phyloP scores from a whole-genome alignment of 2,797 vertebrate species.

The Acanthiza pusilla region DNA sequence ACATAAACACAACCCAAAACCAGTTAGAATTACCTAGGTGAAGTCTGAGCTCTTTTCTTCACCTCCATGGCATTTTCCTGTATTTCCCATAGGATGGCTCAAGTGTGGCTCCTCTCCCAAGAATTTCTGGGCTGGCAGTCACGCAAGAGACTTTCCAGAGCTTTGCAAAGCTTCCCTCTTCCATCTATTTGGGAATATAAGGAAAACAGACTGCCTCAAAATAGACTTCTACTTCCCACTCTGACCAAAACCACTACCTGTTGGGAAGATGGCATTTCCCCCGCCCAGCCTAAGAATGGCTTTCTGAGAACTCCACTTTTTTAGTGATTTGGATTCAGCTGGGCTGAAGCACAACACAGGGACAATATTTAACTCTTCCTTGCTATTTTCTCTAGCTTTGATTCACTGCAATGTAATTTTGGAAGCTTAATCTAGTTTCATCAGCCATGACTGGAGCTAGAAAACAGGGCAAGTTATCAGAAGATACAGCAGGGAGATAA shows the following conservation, averaged over 20 bases:
- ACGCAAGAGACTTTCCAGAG: background rate
- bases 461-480: slow-evolving; percentile 60
- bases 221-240: background rate
- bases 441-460: slow-evolving; percentile 43
- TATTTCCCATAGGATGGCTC: background rate
- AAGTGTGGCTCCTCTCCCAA: background rate
- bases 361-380: slow-evolving; percentile 31
- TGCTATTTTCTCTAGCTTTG: slow-evolving; percentile 45
- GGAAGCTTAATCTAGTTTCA: slow-evolving; percentile 56
- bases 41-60: slow-evolving; percentile 18
- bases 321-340: slow-evolving; percentile 3
- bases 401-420: slow-evolving; percentile 47
- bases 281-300: background rate
- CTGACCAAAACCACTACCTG: background rate
- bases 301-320: background rate
- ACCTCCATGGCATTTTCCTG: background rate
- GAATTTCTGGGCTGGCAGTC: background rate
- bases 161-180: background rate
- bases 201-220: slow-evolving; percentile 16
- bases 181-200: background rate
- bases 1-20: background rate
- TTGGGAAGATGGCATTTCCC: background rate
- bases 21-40: slow-evolving; percentile 4
- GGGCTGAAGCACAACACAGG: background rate
- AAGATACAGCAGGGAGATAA: slow-evolving; percentile 58